Percentiles rank a stretch among this genome's conserved stretches.
phyloP scores from a whole-genome alignment of 2,797 vertebrate genomes.

The Anguilla marmorata region DNA sequence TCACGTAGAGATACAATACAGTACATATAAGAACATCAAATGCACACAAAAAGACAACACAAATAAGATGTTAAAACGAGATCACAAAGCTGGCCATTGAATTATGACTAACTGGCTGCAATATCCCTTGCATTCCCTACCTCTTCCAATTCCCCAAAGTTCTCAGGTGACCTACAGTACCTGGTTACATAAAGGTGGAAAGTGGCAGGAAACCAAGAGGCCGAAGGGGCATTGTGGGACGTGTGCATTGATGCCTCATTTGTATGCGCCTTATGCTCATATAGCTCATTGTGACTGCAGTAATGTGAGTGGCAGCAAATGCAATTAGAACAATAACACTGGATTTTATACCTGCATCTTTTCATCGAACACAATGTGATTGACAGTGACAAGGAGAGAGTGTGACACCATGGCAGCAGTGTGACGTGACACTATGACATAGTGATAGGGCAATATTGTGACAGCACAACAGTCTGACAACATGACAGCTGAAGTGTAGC shows the following conservation, averaged over 20 bases:
- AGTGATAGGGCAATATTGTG: background rate
- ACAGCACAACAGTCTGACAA: background rate
- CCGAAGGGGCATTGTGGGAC: background rate
- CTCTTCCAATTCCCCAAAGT: too few species aligned
- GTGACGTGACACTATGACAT: background rate
- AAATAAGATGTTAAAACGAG: too few species aligned
- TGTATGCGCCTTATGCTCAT: background rate
- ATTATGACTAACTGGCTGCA: too few species aligned
- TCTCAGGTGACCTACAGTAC: too few species aligned
- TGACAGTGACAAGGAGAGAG: background rate
- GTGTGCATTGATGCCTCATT: background rate
- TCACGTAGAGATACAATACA: too few species aligned
- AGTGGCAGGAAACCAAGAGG: background rate
- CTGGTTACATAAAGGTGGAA: background rate
- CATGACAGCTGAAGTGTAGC: background rate
- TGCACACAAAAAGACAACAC: too few species aligned
- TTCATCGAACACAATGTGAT: background rate
- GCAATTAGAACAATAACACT: background rate
- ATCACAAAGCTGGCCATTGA: too few species aligned
- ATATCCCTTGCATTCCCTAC: too few species aligned
- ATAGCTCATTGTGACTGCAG: background rate
- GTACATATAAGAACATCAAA: too few species aligned
- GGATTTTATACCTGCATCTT: background rate
- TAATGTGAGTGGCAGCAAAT: background rate
- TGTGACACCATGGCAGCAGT: background rate